A percentile compares a stretch with the other conserved stretches of the same genome.
These are phyloP conservation scores for Lasiommata megera DNA, from an alignment of 2,888 invertebrate genomes.

Conservation along the genomic window DNA sequence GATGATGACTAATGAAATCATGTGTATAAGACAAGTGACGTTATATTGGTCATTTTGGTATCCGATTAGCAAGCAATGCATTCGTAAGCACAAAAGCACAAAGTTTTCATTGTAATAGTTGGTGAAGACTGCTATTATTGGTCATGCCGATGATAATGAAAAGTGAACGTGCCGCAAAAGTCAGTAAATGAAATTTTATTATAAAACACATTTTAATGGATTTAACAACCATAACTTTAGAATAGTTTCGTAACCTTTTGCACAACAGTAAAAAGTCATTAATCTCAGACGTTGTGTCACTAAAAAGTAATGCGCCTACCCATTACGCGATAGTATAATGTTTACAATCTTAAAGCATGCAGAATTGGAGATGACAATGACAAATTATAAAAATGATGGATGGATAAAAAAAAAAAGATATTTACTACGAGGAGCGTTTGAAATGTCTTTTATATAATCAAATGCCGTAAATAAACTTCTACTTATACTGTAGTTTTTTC, in stretches of 20 bases:
- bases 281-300: slow-evolving; percentile 8
- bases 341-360: slow-evolving; percentile 46
- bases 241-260: not conserved
- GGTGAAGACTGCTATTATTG: too few species aligned
- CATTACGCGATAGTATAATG: slow-evolving; percentile 18
- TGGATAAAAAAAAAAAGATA: slow-evolving; percentile 12
- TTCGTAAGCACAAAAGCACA: too few species aligned
- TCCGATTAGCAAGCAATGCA: too few species aligned
- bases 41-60: too few species aligned
- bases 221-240: not conserved
- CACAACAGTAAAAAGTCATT: slow-evolving; percentile 6
- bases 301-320: slow-evolving; percentile 9
- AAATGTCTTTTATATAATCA: slow-evolving; percentile 11
- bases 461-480: not conserved
- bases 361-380: slow-evolving; percentile 52
- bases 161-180: too few species aligned
- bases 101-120: too few species aligned
- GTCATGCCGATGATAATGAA: too few species aligned
- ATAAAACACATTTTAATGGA: not conserved
- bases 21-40: too few species aligned
- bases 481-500: not conserved
- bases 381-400: slow-evolving; percentile 27
- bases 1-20: too few species aligned
- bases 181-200: not conserved
- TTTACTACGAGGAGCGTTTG: slow-evolving; percentile 9